phyloP scores from a whole-genome alignment of 2,888 invertebrate species.

The Eristalis tenax region DNA sequence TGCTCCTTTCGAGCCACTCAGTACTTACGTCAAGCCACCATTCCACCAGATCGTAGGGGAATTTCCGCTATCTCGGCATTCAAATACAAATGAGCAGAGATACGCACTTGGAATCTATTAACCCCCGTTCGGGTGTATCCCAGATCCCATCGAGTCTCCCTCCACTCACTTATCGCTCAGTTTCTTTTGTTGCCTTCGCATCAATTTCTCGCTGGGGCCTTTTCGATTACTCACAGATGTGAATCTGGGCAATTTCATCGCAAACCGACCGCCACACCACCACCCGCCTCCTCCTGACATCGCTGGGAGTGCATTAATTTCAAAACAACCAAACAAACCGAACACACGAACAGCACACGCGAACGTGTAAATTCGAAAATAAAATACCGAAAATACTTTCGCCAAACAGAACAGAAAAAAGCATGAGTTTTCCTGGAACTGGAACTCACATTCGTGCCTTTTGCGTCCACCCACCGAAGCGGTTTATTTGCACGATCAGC shows the following conservation, averaged over 20 bases:
- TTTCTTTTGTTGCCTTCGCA: neutral
- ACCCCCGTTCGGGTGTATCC: neutral
- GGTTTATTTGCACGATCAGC: neutral
- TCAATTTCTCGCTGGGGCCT: neutral
- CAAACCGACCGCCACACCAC: neutral
- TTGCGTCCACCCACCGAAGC: neutral
- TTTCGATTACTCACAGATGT: neutral
- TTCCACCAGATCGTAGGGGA: neutral
- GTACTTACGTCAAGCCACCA: neutral
- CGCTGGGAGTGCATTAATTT: neutral
- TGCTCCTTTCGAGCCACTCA: too few relatives aligned
- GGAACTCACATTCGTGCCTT: slow-evolving; percentile 6
- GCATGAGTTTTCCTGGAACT: slow-evolving; percentile 32
- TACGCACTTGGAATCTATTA: neutral
- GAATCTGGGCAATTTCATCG: neutral
- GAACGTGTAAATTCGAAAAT: neutral
- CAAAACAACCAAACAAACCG: neutral
- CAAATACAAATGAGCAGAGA: neutral
- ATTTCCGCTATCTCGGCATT: neutral
- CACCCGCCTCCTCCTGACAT: neutral
- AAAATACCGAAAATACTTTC: neutral
- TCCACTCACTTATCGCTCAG: too few relatives aligned
- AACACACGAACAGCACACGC: neutral
- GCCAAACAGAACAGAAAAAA: neutral
- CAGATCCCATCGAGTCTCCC: neutral